Conservation (phyloP, 2,113 vertebrate species). For the Pelecanus crispus region DNA sequence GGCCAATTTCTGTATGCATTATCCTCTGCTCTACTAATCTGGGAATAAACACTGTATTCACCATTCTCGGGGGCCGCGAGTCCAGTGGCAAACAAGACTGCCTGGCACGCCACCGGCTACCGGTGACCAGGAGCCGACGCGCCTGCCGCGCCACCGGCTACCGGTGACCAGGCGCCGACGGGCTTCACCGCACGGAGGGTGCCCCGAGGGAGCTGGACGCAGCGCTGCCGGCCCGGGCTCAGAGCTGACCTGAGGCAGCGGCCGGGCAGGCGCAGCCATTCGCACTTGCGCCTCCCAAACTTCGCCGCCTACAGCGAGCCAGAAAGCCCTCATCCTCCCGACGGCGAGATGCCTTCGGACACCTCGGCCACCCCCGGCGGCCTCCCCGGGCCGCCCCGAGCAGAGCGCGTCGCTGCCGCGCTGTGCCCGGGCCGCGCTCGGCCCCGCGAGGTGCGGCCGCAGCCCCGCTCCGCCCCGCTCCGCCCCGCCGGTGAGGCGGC, state of each 20-base stretch:
- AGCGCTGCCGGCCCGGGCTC: accelerated
- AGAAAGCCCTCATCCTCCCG: too few species aligned
- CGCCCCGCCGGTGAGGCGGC: too few species aligned
- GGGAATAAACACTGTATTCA: neutral
- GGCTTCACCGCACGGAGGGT: accelerated
- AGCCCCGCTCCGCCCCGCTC: too few species aligned
- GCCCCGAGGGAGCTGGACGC: accelerated
- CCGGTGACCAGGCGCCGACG: accelerated
- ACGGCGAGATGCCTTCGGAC: accelerated
- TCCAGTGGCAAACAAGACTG: accelerated
- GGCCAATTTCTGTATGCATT: neutral
- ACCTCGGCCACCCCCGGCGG: neutral
- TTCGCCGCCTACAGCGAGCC: neutral
- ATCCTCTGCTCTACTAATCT: neutral
- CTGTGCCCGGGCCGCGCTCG: neutral
- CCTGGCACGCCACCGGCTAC: accelerated
- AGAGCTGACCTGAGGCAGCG: neutral
- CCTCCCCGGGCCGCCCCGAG: neutral
- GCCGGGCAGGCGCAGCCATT: neutral
- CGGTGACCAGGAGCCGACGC: accelerated
- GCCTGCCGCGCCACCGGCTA: accelerated
- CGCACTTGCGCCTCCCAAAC: neutral
- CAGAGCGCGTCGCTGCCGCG: neutral
- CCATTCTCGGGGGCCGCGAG: accelerated
- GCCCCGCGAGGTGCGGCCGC: neutral